Evolutionary conservation across 1,140 invertebrate species (phyloP).

Genomic region (Scaptomyza graminum): DNA sequence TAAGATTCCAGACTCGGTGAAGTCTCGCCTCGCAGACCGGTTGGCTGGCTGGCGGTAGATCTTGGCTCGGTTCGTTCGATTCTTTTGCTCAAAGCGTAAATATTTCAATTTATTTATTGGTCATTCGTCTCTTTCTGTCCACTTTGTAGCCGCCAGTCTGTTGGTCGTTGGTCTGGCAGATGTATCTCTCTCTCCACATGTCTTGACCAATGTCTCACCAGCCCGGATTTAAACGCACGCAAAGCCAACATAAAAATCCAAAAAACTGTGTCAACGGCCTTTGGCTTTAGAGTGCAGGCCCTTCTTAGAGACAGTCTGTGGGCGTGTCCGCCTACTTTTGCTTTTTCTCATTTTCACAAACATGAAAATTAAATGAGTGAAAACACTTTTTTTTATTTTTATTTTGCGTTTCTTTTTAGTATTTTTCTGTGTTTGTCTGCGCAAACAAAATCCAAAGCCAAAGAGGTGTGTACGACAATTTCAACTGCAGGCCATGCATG

Average conservation of each 20-base stretch:
- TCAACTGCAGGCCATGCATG: constrained; percentile 73
- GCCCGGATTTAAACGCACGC: constrained; percentile 59
- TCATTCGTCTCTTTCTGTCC: constrained; percentile 60
- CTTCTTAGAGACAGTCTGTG: constrained; percentile 45
- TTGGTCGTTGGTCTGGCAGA: constrained; percentile 26
- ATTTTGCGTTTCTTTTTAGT: too few relatives aligned
- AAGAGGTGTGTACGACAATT: constrained; percentile 69
- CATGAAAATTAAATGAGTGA: constrained; percentile 76
- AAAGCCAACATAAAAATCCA: constrained; percentile 16
- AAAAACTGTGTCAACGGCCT: constrained; percentile 75
- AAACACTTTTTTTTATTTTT: constrained; percentile 47
- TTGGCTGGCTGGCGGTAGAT: too few relatives aligned
- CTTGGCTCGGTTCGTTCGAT: constrained; percentile 28
- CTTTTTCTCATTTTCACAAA: constrained; percentile 65
- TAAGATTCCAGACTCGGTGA: constrained; percentile 42
- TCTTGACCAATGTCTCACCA: constrained; percentile 51
- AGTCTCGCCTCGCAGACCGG: constrained; percentile 24
- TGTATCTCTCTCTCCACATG: constrained; percentile 57
- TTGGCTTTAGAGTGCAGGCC: constrained; percentile 44
- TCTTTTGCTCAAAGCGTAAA: constrained; percentile 66
- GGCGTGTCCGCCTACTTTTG: constrained; percentile 43
- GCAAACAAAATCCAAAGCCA: constrained; percentile 58
- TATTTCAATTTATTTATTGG: constrained; percentile 80
- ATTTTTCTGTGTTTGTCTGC: constrained; percentile 32
- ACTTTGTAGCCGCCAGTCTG: constrained; percentile 38